Percentiles rank a stretch among this genome's conserved stretches.
phyloP scores from a whole-genome alignment of 2,888 invertebrate species.

The Pristionchus fissidentatus region DNA sequence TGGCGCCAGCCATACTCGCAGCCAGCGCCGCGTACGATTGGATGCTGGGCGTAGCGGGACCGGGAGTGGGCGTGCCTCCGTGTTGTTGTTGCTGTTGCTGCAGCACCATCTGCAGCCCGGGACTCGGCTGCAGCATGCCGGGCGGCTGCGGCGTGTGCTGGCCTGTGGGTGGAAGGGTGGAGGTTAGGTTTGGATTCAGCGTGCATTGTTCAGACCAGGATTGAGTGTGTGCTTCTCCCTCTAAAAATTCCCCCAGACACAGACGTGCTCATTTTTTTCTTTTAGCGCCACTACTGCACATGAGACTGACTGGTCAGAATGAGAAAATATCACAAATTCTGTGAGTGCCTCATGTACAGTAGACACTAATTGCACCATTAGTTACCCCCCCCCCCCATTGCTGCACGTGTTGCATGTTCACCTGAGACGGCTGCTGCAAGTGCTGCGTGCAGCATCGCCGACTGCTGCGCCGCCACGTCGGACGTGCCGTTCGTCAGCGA shows the following conservation, averaged over 20 bases:
- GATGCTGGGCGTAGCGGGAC: background rate
- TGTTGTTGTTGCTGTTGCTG: background rate
- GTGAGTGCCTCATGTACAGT: too few species aligned
- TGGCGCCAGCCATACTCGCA: background rate
- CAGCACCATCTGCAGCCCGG: background rate
- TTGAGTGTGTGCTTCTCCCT: too few species aligned
- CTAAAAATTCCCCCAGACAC: too few species aligned
- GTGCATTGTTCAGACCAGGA: too few species aligned
- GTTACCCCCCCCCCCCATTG: too few species aligned
- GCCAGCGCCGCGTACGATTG: background rate
- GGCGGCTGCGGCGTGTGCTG: slow-evolving; percentile 25
- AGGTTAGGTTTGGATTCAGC: background rate
- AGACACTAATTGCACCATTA: too few species aligned
- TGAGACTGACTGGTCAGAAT: too few species aligned
- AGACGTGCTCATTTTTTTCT: too few species aligned
- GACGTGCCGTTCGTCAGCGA: slow-evolving; percentile 46
- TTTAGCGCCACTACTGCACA: too few species aligned
- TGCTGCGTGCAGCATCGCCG: slow-evolving; percentile 18
- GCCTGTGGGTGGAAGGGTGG: background rate
- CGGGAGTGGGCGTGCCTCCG: background rate
- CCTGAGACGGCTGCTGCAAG: slow-evolving; percentile 38
- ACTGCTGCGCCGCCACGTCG: slow-evolving; percentile 36
- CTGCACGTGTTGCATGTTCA: background rate
- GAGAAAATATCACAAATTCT: too few species aligned
- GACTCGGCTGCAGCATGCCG: background rate